Base-by-base conservation (phyloP, 2,113 vertebrate species). In the Semnopithecus entellus region DNA sequence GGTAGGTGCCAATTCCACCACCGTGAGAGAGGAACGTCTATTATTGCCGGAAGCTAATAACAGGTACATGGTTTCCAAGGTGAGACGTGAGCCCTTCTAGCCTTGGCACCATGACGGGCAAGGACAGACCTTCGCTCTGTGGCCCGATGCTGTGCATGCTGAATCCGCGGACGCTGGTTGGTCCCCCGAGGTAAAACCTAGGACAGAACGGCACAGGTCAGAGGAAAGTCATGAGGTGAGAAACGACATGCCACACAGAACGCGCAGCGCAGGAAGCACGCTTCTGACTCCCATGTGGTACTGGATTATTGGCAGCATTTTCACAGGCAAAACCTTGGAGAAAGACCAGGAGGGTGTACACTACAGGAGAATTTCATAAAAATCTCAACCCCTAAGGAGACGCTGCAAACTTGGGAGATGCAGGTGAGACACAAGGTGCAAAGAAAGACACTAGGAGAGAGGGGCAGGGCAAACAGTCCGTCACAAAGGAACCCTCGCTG, bases 101-200 rank as follows among this genome's bases (percentile, higher is more conserved):
- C 2, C 0, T 0, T 8, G 16, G 64, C 1, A 0, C 1, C 0
- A 0, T 6, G 7, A 2, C 0, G 27, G 52, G 45, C 32, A 45
- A 30, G 11, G 73, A 93, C 98, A 98, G 66, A 99, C 99, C 99
- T 99, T 99, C 99, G 10, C 99, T 99, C 98, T 99, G 99, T 10
- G 99, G 99, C 48, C 99, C 99, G 2, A 99, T 99, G 97, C 99
- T 99, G 99, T 99, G 99, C 99, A 99, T 99, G 88, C 99, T 99
- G 98, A 99, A 99, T 18, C 99, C 99, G 82, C 99, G 99, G 61
- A 99, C 99, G 0, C 99, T 99, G 1, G 99, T 99, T 84, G 99
- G 99, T 88, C 99, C 99, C 35, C 99, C 99, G 0, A 99, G 99
- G 98, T 99, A 99, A 97, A 99, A 99, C 98, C 99, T 99, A 97